Evolutionary conservation across 2,113 vertebrate genomes (phyloP), one percentile per base, ranked within the genome.

Genomic region (Globicephala melas): DNA sequence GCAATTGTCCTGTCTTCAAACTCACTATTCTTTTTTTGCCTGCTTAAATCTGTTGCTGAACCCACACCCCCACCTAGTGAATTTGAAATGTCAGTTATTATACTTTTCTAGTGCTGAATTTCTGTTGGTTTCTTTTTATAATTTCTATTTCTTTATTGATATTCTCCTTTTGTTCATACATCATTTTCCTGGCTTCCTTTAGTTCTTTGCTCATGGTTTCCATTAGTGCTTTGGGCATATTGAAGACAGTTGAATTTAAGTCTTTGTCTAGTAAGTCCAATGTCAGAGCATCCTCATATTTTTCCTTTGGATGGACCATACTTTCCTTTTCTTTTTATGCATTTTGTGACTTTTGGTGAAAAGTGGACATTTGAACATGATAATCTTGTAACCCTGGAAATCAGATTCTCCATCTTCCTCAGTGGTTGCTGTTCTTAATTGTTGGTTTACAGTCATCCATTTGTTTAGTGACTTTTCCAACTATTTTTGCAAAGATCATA

Each of bases 261-360:
- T 62, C 38, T 95, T 97, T 94, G 36, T 73, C 67, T 76, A 93
- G 83, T 89, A 92, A 85, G 41, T 77, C n/a, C 74, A 80, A n/a
- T 65, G 15, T 71, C 68, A 96, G 68, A 95, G 28, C 13, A 77
- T 81, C 36, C 28, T 80, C 95, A 71, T 31, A 13, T 81, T 63
- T 85, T 31, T 71, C 25, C 15, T 96, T 96, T 77, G 23, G 50
- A 67, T 93, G 73, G 55, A 11, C 10, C 63, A 84, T 76, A 74
- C 15, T 80, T 65, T 58, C 87, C 65, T 92, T 65, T 58, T 90
- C 65, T 92, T 77, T 87, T 41, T 62, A 47, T 73, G 9, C 13
- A 47, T 58, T 53, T 91, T 77, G 47, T 79, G 4, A 60, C 60
- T 93, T 95, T 94, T 89, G 36, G 86, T 60, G 18, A 92, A 79